Conservation (phyloP, 2,113 vertebrate genomes). For the Nerophis ophidion region DNA sequence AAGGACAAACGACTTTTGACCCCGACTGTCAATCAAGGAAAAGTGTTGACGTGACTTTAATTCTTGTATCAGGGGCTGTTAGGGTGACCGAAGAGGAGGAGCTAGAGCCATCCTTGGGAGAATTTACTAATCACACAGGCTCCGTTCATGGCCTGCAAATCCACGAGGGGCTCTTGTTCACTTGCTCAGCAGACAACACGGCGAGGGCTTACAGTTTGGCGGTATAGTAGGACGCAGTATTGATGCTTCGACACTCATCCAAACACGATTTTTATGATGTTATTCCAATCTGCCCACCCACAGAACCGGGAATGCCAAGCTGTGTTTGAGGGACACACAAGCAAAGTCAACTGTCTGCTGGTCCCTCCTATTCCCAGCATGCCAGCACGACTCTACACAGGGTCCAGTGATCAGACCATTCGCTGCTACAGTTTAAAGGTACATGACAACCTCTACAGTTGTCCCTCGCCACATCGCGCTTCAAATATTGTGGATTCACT, state of each 20-base stretch:
- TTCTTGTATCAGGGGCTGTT: neutral
- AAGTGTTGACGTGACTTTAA: rapidly evolving
- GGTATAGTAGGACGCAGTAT: slow-evolving; percentile 56
- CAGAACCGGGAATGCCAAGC: slow-evolving; percentile 82
- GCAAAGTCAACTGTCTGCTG: slow-evolving; percentile 90
- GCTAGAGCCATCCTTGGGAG: slow-evolving; percentile 78
- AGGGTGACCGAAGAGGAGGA: slow-evolving; percentile 50
- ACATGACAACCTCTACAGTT: neutral
- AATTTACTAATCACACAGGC: slow-evolving; percentile 81
- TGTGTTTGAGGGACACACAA: slow-evolving; percentile 85
- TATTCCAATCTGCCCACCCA: neutral
- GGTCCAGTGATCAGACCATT: slow-evolving; percentile 90
- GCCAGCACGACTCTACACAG: slow-evolving; percentile 79
- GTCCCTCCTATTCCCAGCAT: slow-evolving; percentile 74
- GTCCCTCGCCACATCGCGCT: too few species aligned
- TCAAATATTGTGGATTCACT: too few species aligned
- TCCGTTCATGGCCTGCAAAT: slow-evolving; percentile 87
- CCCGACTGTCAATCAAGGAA: neutral
- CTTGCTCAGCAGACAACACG: slow-evolving; percentile 91
- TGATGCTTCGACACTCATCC: slow-evolving; percentile 12
- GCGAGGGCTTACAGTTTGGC: slow-evolving; percentile 81
- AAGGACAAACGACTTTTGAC: neutral
- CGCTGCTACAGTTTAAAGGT: slow-evolving; percentile 87
- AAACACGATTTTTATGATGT: neutral
- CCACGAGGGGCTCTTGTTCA: slow-evolving; percentile 82